Conservation (phyloP, 2,113 vertebrate species). For the Cyrtonyx montezumae region DNA sequence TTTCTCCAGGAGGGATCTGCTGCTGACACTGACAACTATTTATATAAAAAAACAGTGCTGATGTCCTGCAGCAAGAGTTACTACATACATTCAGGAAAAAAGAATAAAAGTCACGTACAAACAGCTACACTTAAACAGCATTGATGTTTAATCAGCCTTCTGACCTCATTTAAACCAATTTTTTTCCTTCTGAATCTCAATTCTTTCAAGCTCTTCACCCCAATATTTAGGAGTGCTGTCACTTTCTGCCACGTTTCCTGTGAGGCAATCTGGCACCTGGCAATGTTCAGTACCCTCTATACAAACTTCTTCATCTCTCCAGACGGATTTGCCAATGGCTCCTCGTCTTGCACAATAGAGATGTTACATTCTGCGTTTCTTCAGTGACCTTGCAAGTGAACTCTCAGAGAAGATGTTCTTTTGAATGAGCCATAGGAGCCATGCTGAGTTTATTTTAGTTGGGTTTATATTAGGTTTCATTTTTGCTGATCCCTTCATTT, state of each 20-base stretch:
- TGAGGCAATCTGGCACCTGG: not conserved
- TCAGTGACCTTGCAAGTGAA: not conserved
- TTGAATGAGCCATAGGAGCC: constrained; percentile 33
- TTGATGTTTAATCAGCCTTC: not conserved
- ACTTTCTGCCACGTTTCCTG: not conserved
- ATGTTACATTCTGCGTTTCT: not conserved
- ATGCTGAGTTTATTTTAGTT: constrained; percentile 54
- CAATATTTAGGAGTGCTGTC: not conserved
- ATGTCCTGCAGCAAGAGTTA: not conserved
- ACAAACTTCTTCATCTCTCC: not conserved
- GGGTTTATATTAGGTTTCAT: constrained; percentile 31
- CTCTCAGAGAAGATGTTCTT: not conserved
- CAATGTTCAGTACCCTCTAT: not conserved
- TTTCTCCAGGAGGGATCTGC: not conserved
- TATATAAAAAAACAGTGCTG: not conserved
- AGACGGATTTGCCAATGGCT: not conserved
- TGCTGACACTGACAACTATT: not conserved
- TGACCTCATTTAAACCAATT: not conserved
- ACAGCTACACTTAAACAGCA: not conserved
- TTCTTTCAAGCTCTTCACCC: not conserved
- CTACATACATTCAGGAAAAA: not conserved
- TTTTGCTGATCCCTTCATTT: constrained; percentile 60
- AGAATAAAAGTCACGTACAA: not conserved
- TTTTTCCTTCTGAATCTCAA: not conserved
- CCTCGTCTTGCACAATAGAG: not conserved